Percentiles rank a stretch among this genome's conserved stretches.
Evolutionary conservation across 2,113 vertebrate genomes (phyloP).

Genomic region (Nanorana parkeri): DNA sequence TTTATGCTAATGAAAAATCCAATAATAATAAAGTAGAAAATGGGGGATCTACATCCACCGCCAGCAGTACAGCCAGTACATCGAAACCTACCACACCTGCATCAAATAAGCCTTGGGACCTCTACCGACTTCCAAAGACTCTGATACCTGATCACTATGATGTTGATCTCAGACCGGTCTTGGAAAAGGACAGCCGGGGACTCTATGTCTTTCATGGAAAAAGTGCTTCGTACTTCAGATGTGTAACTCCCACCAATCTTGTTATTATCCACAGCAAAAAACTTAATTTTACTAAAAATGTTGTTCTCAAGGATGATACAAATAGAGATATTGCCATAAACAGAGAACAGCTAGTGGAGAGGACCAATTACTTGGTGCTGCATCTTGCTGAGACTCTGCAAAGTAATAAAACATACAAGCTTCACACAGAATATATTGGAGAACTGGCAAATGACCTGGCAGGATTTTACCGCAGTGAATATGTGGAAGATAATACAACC

Average conservation of each 20-base stretch:
- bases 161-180: slow-evolving; percentile 80
- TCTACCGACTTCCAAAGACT: slow-evolving; percentile 76
- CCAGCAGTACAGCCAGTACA: neutral
- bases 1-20: slow-evolving; percentile 80
- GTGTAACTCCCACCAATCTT: slow-evolving; percentile 73
- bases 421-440: slow-evolving; percentile 77
- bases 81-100: neutral
- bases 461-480: slow-evolving; percentile 95
- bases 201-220: slow-evolving; percentile 82
- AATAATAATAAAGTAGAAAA: slow-evolving; percentile 60
- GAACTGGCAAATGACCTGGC: slow-evolving; percentile 88
- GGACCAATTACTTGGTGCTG: slow-evolving; percentile 85
- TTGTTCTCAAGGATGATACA: slow-evolving; percentile 40
- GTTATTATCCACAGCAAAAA: slow-evolving; percentile 90
- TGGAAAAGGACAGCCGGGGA: slow-evolving; percentile 59
- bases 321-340: slow-evolving; percentile 53
- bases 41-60: accelerated
- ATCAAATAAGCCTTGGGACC: slow-evolving; percentile 75
- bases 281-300: slow-evolving; percentile 76
- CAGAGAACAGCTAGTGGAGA: slow-evolving; percentile 68
- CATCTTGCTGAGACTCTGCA: slow-evolving; percentile 64
- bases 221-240: slow-evolving; percentile 78
- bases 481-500: slow-evolving; percentile 63
- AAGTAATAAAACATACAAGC: slow-evolving; percentile 66
- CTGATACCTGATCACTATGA: slow-evolving; percentile 77